Percentiles rank a stretch among this genome's conserved stretches.
Evolutionary conservation across 2,113 vertebrate species (phyloP).

Genomic region (Ptilonorhynchus violaceus): DNA sequence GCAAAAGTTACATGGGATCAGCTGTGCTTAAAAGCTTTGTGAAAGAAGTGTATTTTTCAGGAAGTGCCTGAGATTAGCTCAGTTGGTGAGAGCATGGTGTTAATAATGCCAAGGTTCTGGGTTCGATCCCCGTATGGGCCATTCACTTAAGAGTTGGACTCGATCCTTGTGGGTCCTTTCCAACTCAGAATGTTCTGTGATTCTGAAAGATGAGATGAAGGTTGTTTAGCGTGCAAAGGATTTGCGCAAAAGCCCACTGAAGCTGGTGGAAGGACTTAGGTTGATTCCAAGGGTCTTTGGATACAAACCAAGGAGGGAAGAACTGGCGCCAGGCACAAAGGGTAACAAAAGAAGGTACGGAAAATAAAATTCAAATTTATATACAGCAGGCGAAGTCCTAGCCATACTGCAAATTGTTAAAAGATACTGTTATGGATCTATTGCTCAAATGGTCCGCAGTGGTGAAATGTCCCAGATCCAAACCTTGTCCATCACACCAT

Average conservation of each 20-base stretch:
- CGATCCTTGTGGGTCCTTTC: neutral
- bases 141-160: neutral
- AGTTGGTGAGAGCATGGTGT: neutral
- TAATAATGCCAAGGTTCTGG: neutral
- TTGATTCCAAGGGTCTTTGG: neutral
- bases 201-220: conserved; percentile 30
- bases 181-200: neutral
- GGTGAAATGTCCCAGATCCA: neutral
- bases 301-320: neutral
- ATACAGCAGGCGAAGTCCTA: neutral
- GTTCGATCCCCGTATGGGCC: neutral
- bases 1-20: neutral
- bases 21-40: neutral
- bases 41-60: conserved; percentile 23
- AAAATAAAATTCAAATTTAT: neutral
- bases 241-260: conserved; percentile 33
- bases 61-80: neutral
- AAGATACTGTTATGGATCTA: neutral
- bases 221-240: neutral
- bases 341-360: neutral
- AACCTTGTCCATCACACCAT: neutral
- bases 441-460: neutral
- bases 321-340: neutral
- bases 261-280: neutral
- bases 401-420: neutral